Base-by-base conservation (phyloP, 2,888 invertebrate genomes). In the Nomada ruficornis region DNA sequence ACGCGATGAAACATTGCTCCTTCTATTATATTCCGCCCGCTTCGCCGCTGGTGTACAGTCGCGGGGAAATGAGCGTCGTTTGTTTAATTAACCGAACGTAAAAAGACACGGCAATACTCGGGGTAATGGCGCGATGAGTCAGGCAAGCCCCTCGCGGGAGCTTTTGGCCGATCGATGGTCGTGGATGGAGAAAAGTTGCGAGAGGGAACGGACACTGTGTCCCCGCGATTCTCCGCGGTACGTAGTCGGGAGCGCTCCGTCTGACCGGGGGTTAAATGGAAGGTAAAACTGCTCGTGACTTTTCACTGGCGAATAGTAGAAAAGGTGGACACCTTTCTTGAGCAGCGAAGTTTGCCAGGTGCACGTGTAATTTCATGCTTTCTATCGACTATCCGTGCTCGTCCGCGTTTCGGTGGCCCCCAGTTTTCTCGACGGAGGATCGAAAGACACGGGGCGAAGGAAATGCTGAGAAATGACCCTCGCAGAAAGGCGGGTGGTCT, bases 81-180 rank as follows among this genome's bases (percentile, higher is more conserved):
- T 52, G 82, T 47, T 72, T 55, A 62, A 82, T 76, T 64, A 73
- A 64, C 29, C 47, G 64, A 9, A 18, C 52, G 71, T 52, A 70
- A 62, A 55, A 57, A 42, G 72, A 67, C 68, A 50, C 63, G 29
- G 5, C 18, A 47, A 64, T 77, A 59, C 60, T 54, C 20, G 72
- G 59, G 62, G 57, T 47, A 77, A 82, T 73, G 55, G 26, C 52
- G 0, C 60, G 23, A 15, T 64, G 77, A 82, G 71, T 82, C 72
- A 69, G 77, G 64, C 64, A 59, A 67, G 36, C 7, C 54, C 23
- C 54, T 36, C 68, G 20, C 73, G 18, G 26, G 63, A 15, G 62
- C 11, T 11, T 23, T 47, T 15, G 47, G 42, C 36, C 23, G 29
- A 83, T 83, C 82, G 82, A 83, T 83, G 73, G 77, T 47, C 69